phyloP scores from a whole-genome alignment of 2,113 vertebrate species.

The Ariopsis seemanni region DNA sequence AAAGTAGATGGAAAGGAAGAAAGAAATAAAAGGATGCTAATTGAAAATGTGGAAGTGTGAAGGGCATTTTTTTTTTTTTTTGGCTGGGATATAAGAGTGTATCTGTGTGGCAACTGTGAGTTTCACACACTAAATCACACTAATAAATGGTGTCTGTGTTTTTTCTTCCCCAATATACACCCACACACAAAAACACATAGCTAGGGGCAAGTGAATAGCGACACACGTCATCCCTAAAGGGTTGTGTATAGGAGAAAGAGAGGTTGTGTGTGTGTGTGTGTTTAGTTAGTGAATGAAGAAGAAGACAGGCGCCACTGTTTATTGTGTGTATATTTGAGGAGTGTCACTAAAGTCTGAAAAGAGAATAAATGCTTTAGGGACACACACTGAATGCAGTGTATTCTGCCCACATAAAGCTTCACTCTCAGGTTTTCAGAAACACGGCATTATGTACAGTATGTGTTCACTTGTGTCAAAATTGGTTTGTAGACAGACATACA shows the following conservation, averaged over 20 bases:
- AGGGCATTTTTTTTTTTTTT: conserved; percentile 1
- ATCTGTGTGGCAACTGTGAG: conserved; percentile 10
- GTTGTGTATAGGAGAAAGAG: conserved; percentile 38
- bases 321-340: conserved; percentile 62
- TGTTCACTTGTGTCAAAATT: conserved; percentile 48
- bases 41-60: conserved; percentile 4
- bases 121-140: conserved; percentile 32
- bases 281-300: conserved; percentile 55
- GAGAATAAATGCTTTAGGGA: conserved; percentile 53
- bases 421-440: conserved; percentile 32
- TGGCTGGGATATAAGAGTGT: conserved; percentile 4
- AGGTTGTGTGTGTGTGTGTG: conserved; percentile 55
- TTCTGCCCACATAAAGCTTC: conserved; percentile 45
- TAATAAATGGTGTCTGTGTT: conserved; percentile 39
- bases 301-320: conserved; percentile 58
- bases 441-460: conserved; percentile 44
- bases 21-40: conserved; percentile 22
- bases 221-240: conserved; percentile 26
- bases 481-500: conserved; percentile 23
- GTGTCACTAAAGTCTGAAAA: conserved; percentile 52
- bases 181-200: conserved; percentile 24
- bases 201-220: conserved; percentile 23
- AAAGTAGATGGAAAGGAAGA: conserved; percentile 15
- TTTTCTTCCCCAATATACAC: conserved; percentile 22
- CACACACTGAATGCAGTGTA: conserved; percentile 48